A percentile compares a stretch with the other conserved stretches of the same genome.
Evolutionary conservation across 2,888 invertebrate species (phyloP).

Genomic region (Zaprionus obscuricornis): DNA sequence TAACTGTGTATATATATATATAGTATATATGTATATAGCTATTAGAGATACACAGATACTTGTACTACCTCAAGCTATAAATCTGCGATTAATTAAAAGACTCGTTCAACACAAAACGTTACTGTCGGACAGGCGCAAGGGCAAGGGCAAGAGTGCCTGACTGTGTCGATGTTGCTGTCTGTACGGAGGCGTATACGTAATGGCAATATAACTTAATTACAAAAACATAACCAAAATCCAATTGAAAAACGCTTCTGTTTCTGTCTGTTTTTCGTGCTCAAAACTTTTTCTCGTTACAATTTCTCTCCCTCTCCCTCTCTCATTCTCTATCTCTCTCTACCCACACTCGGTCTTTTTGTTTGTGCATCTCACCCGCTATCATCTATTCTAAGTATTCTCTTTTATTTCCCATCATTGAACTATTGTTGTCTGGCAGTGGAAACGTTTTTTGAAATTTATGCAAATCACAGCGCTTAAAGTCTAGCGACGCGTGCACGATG

Average conservation of each 20-base stretch:
- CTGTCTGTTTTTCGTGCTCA: slow-evolving; percentile 29
- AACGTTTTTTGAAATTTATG: slow-evolving; percentile 58
- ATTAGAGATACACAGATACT: slow-evolving; percentile 16
- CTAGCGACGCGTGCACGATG: slow-evolving; percentile 34
- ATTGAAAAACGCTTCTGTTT: slow-evolving; percentile 58
- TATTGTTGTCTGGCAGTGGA: slow-evolving; percentile 27
- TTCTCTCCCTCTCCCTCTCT: slow-evolving; percentile 3
- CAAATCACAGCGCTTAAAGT: slow-evolving; percentile 62
- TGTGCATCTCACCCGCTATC: no score
- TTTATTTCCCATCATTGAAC: slow-evolving; percentile 49
- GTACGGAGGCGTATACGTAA: slow-evolving; percentile 65
- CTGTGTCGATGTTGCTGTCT: no score
- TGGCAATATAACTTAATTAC: slow-evolving; percentile 74
- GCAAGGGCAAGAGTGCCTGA: no score
- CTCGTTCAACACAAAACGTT: slow-evolving; percentile 16
- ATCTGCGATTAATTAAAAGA: slow-evolving; percentile 75
- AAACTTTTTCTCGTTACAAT: no score
- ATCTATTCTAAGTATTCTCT: not conserved
- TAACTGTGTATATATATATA: not conserved
- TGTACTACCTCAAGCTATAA: slow-evolving; percentile 61
- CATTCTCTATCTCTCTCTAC: not conserved
- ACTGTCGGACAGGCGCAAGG: no score
- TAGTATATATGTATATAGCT: slow-evolving; percentile 18
- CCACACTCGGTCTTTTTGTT: no score
- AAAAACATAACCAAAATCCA: slow-evolving; percentile 70